Evolutionary conservation across 2,888 invertebrate species (phyloP).

Genomic region (Anodontia alba): DNA sequence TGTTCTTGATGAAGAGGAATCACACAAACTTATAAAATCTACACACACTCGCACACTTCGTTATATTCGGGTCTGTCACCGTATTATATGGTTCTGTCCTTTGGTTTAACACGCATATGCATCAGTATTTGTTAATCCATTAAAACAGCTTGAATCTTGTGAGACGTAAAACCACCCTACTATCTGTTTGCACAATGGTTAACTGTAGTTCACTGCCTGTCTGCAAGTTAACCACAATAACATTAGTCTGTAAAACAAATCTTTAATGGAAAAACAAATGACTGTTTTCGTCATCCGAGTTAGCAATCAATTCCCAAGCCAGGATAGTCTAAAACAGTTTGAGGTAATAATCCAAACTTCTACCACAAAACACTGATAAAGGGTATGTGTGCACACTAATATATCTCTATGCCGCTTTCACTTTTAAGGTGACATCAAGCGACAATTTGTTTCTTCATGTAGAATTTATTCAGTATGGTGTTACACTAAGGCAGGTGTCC

Average conservation of each 20-base stretch:
- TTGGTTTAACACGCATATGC: not conserved
- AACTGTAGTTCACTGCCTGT: too few species aligned
- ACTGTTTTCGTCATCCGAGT: not conserved
- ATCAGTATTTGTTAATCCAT: not conserved
- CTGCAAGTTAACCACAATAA: too few species aligned
- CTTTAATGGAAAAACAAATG: not conserved
- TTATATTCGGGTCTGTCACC: not conserved
- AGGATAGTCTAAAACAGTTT: not conserved
- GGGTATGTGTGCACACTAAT: not conserved
- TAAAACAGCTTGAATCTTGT: not conserved
- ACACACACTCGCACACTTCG: not conserved
- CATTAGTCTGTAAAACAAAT: not conserved
- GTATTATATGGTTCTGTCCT: not conserved
- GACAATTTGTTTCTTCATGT: not conserved
- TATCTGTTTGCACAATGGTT: too few species aligned
- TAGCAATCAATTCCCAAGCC: not conserved
- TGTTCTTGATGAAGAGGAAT: constrained; percentile 3
- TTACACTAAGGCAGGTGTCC: not conserved
- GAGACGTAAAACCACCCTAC: too few species aligned
- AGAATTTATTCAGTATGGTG: not conserved
- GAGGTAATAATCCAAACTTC: not conserved
- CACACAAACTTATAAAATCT: not conserved
- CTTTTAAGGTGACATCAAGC: not conserved
- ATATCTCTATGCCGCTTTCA: not conserved
- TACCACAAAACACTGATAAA: not conserved